Evolutionary conservation across 2,888 invertebrate species (phyloP).

Genomic region (Nephrotoma appendiculata): DNA sequence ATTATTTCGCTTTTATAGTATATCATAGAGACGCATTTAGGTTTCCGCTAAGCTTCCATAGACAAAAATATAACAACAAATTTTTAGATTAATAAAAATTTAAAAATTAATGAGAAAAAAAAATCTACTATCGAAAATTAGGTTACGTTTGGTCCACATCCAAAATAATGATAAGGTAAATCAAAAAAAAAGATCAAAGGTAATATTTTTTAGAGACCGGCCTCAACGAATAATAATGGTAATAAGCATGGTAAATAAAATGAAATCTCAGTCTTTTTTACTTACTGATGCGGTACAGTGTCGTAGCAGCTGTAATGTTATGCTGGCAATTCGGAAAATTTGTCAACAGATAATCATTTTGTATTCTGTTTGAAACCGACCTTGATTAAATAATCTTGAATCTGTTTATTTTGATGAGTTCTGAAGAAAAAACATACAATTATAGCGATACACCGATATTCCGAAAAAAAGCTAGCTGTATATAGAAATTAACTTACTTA

Average conservation of each 20-base stretch:
- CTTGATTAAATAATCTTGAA: background rate
- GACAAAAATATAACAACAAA: background rate
- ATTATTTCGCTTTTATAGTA: too few species aligned
- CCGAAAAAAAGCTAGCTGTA: background rate
- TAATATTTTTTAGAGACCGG: background rate
- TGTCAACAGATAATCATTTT: background rate
- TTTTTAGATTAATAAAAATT: background rate
- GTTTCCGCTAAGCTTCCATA: background rate
- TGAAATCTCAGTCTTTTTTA: background rate
- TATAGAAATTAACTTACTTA: background rate
- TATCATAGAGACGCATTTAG: background rate
- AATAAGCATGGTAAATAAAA: background rate
- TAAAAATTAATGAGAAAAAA: background rate
- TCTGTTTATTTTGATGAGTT: background rate
- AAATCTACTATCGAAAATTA: background rate
- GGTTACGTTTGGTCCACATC: background rate
- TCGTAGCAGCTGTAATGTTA: background rate
- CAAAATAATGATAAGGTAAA: background rate
- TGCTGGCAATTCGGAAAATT: background rate
- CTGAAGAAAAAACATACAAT: background rate
- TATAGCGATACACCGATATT: background rate
- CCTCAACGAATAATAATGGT: background rate
- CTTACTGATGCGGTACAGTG: background rate
- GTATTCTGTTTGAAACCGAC: background rate
- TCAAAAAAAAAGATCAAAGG: background rate